Conservation (phyloP, 2,113 vertebrate genomes). For the Notiomystis cincta region DNA sequence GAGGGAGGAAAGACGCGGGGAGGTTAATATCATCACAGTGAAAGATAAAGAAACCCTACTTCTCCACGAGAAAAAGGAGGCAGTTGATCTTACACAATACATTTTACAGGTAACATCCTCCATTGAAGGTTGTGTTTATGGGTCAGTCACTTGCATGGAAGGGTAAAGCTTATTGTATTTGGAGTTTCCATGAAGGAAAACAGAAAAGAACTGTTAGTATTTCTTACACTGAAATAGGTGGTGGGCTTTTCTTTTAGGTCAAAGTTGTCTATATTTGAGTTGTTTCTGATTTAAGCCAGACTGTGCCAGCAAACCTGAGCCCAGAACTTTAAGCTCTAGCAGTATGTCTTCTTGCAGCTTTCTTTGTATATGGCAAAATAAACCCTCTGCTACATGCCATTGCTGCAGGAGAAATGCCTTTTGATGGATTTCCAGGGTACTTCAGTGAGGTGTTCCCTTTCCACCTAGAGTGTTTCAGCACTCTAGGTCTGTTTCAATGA, state of each 20-base stretch:
- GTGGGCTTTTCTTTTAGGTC: background rate
- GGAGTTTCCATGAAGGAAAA: background rate
- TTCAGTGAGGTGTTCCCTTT: background rate
- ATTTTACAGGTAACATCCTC: conserved; percentile 79
- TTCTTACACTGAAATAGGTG: background rate
- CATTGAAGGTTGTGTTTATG: background rate
- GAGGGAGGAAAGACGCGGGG: conserved; percentile 76
- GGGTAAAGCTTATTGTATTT: background rate
- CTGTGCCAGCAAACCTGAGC: background rate
- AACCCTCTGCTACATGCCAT: background rate
- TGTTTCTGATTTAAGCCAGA: background rate
- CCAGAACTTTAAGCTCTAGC: background rate
- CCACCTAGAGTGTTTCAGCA: background rate
- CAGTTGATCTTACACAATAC: conserved; percentile 88
- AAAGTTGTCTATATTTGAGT: background rate
- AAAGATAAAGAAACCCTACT: conserved; percentile 78
- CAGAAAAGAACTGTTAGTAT: background rate
- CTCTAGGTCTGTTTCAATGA: background rate
- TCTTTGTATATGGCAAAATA: background rate
- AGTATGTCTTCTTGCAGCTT: background rate
- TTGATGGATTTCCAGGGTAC: background rate
- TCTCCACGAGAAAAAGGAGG: conserved; percentile 86
- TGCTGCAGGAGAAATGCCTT: background rate
- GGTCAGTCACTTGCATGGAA: background rate
- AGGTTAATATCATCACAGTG: conserved; percentile 81